Evolutionary conservation across 2,797 vertebrate genomes (phyloP).

Genomic region (Apogon hyalosoma): DNA sequence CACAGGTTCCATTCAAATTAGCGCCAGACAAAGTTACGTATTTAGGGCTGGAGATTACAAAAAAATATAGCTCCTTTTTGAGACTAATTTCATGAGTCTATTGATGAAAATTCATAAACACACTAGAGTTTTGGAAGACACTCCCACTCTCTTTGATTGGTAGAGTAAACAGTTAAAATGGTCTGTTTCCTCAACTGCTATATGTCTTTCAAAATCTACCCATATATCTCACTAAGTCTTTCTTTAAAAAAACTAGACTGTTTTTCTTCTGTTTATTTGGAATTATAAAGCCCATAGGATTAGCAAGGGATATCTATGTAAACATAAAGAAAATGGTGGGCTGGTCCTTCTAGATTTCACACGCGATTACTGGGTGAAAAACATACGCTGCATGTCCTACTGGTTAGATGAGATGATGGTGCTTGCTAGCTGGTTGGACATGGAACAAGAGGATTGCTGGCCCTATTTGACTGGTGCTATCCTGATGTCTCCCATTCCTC

Average conservation of each 20-base stretch:
- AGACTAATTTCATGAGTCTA: constrained; percentile 17
- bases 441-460: background rate
- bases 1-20: too few species aligned
- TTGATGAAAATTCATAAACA: background rate
- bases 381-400: background rate
- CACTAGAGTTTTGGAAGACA: constrained; percentile 34
- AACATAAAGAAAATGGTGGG: constrained; percentile 4
- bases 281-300: constrained; percentile 4
- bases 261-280: constrained; percentile 26
- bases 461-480: background rate
- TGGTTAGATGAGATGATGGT: background rate
- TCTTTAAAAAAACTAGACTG: constrained; percentile 14
- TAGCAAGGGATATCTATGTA: constrained; percentile 20
- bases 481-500: background rate
- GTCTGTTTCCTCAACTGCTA: constrained; percentile 27
- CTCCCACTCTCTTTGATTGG: constrained; percentile 35
- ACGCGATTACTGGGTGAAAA: too few species aligned
- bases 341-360: background rate
- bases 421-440: constrained; percentile 7
- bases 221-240: constrained; percentile 11
- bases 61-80: background rate
- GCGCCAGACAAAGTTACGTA: too few species aligned
- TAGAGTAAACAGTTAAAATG: constrained; percentile 27
- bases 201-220: constrained; percentile 25
- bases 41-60: too few species aligned